Evolutionary conservation across 2,888 invertebrate species (phyloP).

Genomic region (Polylopha cassiicola): DNA sequence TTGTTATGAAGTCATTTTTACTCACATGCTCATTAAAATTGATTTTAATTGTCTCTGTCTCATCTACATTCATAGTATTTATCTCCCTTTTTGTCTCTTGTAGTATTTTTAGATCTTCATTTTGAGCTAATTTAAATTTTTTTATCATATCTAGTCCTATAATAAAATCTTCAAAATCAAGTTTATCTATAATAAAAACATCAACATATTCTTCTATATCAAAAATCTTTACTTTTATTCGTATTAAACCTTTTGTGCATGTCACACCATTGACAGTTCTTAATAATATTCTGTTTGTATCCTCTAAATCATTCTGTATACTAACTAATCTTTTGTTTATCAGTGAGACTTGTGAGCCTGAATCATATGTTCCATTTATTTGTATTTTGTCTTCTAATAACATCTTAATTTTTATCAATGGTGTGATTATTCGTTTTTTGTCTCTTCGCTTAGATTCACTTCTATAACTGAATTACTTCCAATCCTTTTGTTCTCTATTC

Average conservation of each 20-base stretch:
- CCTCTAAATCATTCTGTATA: conserved; percentile 6
- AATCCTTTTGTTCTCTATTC: background rate
- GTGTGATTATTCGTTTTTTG: conserved; percentile 23
- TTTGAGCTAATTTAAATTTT: conserved; percentile 9
- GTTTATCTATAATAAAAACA: conserved; percentile 20
- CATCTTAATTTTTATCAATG: conserved; percentile 19
- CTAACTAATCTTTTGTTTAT: conserved; percentile 14
- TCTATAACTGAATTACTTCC: conserved; percentile 24
- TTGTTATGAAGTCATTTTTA: conserved; percentile 22
- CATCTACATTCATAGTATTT: conserved; percentile 1
- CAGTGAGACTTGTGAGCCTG: conserved; percentile 20
- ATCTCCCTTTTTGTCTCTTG: conserved; percentile 1
- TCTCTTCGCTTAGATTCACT: conserved; percentile 12
- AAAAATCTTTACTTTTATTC: conserved; percentile 21
- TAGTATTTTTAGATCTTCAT: conserved; percentile 14
- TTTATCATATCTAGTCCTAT: conserved; percentile 9
- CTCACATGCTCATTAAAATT: conserved; percentile 27
- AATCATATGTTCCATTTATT: conserved; percentile 18
- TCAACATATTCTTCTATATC: conserved; percentile 21
- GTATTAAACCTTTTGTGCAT: conserved; percentile 20
- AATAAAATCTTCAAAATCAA: conserved; percentile 16
- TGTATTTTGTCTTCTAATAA: conserved; percentile 11
- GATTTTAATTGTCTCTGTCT: background rate
- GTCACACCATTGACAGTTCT: conserved; percentile 24
- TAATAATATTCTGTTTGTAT: conserved; percentile 11